Evolutionary conservation across 2,888 invertebrate genomes (phyloP).

Genomic region (Parnassius glacialis): DNA sequence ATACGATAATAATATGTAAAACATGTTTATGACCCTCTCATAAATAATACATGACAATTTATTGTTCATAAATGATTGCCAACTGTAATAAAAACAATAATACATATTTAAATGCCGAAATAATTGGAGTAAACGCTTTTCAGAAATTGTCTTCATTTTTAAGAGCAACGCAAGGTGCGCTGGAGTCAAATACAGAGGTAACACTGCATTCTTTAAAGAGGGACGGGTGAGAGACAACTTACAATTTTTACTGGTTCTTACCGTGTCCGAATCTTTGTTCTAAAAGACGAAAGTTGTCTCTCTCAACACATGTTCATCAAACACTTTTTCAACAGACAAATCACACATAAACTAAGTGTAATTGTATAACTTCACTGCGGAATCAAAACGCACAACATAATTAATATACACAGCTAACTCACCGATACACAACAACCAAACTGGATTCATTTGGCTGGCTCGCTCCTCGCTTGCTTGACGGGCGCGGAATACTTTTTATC

Average conservation of each 20-base stretch:
- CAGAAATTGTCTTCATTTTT: constrained; percentile 9
- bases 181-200: constrained; percentile 56
- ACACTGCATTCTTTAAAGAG: constrained; percentile 74
- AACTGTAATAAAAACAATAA: constrained; percentile 1
- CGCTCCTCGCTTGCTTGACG: constrained; percentile 47
- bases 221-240: constrained; percentile 71
- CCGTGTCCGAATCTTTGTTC: constrained; percentile 48
- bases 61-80: constrained; percentile 18
- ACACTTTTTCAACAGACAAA: constrained; percentile 50
- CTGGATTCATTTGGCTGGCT: constrained; percentile 65
- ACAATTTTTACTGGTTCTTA: constrained; percentile 68
- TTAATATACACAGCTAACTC: constrained; percentile 55
- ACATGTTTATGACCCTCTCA: constrained; percentile 17
- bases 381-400: constrained; percentile 39
- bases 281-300: constrained; percentile 28
- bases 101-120: constrained; percentile 1
- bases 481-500: constrained; percentile 69
- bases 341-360: constrained; percentile 49
- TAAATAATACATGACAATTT: constrained; percentile 21
- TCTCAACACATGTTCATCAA: constrained; percentile 50
- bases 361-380: constrained; percentile 72
- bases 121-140: constrained; percentile 36
- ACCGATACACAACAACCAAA: constrained; percentile 69
- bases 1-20: constrained; percentile 11
- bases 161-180: constrained; percentile 65